Evolutionary conservation across 2,113 vertebrate genomes (phyloP).

Genomic region (Aix galericulata): DNA sequence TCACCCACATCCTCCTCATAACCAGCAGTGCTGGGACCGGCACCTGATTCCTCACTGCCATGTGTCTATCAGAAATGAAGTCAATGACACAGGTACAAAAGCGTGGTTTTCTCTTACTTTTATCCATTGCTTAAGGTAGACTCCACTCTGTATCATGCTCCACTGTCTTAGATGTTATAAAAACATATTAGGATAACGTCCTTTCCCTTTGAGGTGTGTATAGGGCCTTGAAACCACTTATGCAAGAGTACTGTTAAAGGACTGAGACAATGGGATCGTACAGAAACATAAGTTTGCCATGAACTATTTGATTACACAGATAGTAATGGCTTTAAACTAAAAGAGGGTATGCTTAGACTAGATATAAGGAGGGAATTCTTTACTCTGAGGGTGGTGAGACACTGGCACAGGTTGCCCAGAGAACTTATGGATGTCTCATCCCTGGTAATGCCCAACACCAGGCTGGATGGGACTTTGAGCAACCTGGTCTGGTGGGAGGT

Average conservation of each 20-base stretch:
- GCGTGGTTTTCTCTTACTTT: neutral
- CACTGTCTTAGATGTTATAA: neutral
- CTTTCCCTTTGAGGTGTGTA: rapidly evolving
- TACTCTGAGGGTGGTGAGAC: too few species aligned
- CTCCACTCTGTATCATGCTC: neutral
- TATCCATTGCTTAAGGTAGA: neutral
- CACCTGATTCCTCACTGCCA: neutral
- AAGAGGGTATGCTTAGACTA: too few species aligned
- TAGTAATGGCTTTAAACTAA: too few species aligned
- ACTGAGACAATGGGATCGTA: neutral
- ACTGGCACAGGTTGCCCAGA: too few species aligned
- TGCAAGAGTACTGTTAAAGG: neutral
- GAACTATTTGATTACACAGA: neutral
- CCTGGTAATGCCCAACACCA: too few species aligned
- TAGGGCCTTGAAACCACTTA: neutral
- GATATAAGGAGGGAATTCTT: too few species aligned
- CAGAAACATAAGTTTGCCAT: rapidly evolving
- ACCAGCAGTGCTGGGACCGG: neutral
- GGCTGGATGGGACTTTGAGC: too few species aligned
- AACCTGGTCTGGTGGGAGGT: too few species aligned
- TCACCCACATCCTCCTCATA: rapidly evolving
- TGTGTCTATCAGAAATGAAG: neutral
- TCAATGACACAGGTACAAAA: neutral
- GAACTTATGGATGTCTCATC: too few species aligned
- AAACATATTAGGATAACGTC: neutral